Percentiles rank a stretch among this genome's conserved stretches.
phyloP scores from a whole-genome alignment of 2,888 invertebrate genomes.

The Tyria jacobaeae region DNA sequence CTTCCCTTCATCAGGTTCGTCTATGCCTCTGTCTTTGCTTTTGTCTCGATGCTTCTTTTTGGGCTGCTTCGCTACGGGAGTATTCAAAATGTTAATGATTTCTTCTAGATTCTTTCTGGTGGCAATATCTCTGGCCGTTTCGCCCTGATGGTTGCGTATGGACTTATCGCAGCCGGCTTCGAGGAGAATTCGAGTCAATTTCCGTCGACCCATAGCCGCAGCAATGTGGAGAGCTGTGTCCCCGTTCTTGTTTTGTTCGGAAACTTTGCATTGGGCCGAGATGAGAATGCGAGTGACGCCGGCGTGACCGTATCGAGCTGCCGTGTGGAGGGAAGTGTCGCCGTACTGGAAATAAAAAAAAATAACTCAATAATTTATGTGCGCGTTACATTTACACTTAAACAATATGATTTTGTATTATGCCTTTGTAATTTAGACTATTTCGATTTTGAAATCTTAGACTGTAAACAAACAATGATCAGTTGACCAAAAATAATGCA shows the following conservation, averaged over 20 bases:
- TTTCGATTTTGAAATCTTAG: no score
- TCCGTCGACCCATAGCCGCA: slow-evolving; percentile 96
- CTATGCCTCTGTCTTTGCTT: slow-evolving; percentile 84
- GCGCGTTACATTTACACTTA: no score
- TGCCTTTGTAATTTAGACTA: no score
- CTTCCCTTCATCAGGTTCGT: slow-evolving; percentile 81
- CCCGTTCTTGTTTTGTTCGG: slow-evolving; percentile 97
- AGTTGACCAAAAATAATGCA: no score
- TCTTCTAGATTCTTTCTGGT: slow-evolving; percentile 94
- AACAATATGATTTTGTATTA: no score
- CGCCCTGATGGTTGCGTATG: slow-evolving; percentile 93
- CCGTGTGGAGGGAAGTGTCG: slow-evolving; percentile 97
- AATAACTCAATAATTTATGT: not conserved
- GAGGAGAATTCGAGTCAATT: slow-evolving; percentile 95
- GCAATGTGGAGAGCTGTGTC: slow-evolving; percentile 98
- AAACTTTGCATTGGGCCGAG: slow-evolving; percentile 94
- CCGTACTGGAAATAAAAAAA: slow-evolving; percentile 90
- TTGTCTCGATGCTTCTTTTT: slow-evolving; percentile 80
- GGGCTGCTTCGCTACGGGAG: slow-evolving; percentile 77
- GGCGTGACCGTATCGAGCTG: slow-evolving; percentile 98
- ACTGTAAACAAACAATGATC: no score
- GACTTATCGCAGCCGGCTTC: slow-evolving; percentile 92
- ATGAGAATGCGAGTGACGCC: slow-evolving; percentile 97
- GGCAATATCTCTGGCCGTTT: slow-evolving; percentile 96
- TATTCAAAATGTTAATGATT: slow-evolving; percentile 92